Percentiles rank a stretch among this genome's conserved stretches.
These are phyloP conservation scores for Macaca fascicularis DNA, from an alignment of 2,113 vertebrate genomes.

Conservation along the genomic window T2T-MFA8v1.1 NC_088388.1:9424501-9425000, in stretches of 20 bases:
- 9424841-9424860: background rate
- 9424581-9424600: background rate
- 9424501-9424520: background rate
- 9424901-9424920: background rate
- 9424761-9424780: background rate
- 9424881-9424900: background rate
- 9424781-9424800: background rate
- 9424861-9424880: background rate
- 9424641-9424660: background rate
- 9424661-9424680: background rate
- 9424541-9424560: background rate
- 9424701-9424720: background rate
- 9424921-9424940: background rate
- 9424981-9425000: background rate
- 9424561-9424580: background rate
- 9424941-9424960: background rate
- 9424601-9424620: background rate
- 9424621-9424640: background rate
- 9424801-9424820: background rate
- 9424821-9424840: background rate
- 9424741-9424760: background rate
- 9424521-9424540: background rate
- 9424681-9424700: background rate
- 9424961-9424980: background rate
- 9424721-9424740: background rate